A percentile compares a stretch with the other conserved stretches of the same genome.
phyloP scores from a whole-genome alignment of 2,888 invertebrate genomes.

The Emmelina monodactyla region DNA sequence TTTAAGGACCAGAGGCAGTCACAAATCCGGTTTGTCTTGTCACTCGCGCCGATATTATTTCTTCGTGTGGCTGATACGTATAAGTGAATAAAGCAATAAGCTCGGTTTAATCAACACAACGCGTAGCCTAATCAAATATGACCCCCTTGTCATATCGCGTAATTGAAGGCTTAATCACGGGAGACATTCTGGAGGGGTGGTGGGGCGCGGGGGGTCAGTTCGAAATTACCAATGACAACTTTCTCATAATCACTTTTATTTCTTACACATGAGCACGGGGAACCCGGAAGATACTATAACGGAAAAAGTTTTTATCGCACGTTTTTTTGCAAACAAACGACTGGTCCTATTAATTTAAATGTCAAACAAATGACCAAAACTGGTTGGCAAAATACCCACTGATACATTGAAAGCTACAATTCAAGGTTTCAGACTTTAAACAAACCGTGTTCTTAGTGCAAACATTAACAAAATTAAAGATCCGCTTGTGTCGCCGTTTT shows the following conservation, averaged over 20 bases:
- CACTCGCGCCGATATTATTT: conserved; percentile 26
- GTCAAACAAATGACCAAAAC: no score
- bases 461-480: neutral
- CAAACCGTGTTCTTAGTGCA: no score
- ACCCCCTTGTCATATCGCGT: conserved; percentile 58
- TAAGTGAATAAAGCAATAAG: conserved; percentile 59
- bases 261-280: no score
- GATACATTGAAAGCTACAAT: no score
- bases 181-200: conserved; percentile 37
- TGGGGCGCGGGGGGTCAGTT: conserved; percentile 40
- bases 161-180: conserved; percentile 62
- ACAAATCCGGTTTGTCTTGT: conserved; percentile 30
- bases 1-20: conserved; percentile 23
- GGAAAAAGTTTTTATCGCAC: no score
- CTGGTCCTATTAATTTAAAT: no score
- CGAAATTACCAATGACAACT: conserved; percentile 40
- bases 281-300: no score
- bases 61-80: conserved; percentile 36
- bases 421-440: no score
- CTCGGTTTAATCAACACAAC: conserved; percentile 62
- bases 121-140: conserved; percentile 63
- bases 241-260: no score
- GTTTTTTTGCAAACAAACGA: no score
- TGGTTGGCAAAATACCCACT: no score
- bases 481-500: no score